phyloP scores from a whole-genome alignment of 2,797 vertebrate genomes.

The Gymnodraco acuticeps region DNA sequence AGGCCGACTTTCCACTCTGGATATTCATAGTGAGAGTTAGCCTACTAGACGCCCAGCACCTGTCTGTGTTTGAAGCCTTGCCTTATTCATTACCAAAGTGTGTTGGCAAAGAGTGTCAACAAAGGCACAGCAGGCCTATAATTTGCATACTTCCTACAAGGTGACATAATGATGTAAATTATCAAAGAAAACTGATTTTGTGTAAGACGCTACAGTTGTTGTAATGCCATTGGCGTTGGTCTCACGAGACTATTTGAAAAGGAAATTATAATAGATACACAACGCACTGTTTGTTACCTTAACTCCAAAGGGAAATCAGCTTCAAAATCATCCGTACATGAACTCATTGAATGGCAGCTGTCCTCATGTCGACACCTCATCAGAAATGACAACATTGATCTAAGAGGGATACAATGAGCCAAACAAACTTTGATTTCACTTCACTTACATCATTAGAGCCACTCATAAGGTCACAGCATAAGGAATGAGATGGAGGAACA shows the following conservation, averaged over 20 bases:
- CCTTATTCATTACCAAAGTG: constrained; percentile 81
- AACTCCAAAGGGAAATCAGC: constrained; percentile 79
- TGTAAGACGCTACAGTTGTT: constrained; percentile 60
- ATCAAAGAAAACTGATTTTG: constrained; percentile 80
- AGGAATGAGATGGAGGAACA: constrained; percentile 58
- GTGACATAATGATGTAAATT: constrained; percentile 83
- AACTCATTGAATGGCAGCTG: constrained; percentile 80
- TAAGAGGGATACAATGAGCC: constrained; percentile 58
- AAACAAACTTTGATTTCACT: constrained; percentile 81
- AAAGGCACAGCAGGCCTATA: constrained; percentile 74
- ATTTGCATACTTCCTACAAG: constrained; percentile 79
- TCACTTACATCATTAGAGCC: constrained; percentile 74
- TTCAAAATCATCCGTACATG: constrained; percentile 58
- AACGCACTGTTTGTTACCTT: constrained; percentile 73
- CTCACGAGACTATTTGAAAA: constrained; percentile 77
- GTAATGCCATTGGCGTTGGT: constrained; percentile 71
- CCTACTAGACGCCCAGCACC: constrained; percentile 75
- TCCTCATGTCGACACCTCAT: constrained; percentile 68
- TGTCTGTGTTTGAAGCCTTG: constrained; percentile 79
- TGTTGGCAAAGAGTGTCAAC: constrained; percentile 76
- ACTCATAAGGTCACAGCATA: constrained; percentile 71
- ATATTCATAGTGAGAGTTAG: constrained; percentile 73
- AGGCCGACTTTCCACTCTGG: constrained; percentile 64
- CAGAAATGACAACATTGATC: constrained; percentile 70
- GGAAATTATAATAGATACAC: constrained; percentile 74